Conservation (phyloP, 2,797 vertebrate genomes). For the Peromyscus nudipes region DNA sequence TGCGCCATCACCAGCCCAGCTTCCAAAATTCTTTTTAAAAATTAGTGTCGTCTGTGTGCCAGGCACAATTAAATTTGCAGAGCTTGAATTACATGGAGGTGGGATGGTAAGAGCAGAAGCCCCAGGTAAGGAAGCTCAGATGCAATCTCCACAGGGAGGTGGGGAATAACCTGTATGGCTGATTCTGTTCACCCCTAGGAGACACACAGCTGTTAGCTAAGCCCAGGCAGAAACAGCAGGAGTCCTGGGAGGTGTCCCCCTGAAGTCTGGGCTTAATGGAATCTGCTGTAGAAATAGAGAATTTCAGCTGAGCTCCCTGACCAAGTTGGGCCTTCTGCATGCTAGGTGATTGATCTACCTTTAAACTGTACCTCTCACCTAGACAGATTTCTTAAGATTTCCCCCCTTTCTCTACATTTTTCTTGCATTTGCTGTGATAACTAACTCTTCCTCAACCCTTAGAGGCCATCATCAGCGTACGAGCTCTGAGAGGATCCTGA, state of each 20-base stretch:
- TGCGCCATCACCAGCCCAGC: neutral
- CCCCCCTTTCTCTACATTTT: neutral
- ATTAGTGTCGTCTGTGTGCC: neutral
- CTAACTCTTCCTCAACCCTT: neutral
- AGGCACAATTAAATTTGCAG: neutral
- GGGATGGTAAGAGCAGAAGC: neutral
- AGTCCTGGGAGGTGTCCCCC: neutral
- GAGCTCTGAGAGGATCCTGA: neutral
- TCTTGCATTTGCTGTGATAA: neutral
- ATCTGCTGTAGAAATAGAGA: neutral
- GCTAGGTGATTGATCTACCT: neutral
- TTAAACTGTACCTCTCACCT: neutral
- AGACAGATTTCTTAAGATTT: neutral
- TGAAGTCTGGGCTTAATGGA: neutral
- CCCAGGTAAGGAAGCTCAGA: neutral
- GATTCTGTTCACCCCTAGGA: neutral
- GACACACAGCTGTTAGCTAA: neutral
- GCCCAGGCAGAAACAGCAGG: neutral
- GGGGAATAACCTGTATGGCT: neutral
- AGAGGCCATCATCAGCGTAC: neutral
- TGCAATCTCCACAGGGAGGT: neutral
- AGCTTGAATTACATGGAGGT: neutral
- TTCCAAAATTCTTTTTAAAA: neutral
- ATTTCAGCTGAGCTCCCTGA: neutral
- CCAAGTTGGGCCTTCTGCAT: neutral